Percentiles rank a stretch among this genome's conserved stretches.
Evolutionary conservation across 35 echinoderm and acorn worm genomes (phyloP).

Genomic region (Strongylocentrotus purpuratus): DNA sequence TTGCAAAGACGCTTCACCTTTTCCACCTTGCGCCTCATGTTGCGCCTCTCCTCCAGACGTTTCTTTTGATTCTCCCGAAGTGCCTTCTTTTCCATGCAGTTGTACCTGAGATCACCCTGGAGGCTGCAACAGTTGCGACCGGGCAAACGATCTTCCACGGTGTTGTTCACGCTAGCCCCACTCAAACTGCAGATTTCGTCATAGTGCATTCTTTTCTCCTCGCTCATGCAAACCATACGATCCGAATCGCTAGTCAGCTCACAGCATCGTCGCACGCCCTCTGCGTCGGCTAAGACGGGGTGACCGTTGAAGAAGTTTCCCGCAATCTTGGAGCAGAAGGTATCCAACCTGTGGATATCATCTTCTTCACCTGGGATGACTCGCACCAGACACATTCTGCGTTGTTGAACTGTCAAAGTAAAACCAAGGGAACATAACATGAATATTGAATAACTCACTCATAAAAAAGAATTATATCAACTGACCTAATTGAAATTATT

Average conservation of each 20-base stretch:
- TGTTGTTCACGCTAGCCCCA: background rate
- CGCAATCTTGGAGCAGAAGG: conserved; percentile 1
- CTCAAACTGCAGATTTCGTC: background rate
- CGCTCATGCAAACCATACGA: background rate
- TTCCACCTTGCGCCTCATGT: background rate
- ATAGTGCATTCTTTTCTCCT: conserved; percentile 28
- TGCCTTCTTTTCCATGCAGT: background rate
- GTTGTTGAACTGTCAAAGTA: conserved; percentile 3
- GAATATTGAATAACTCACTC: background rate
- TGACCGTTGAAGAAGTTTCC: conserved; percentile 11
- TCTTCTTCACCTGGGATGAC: background rate
- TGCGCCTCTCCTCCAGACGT: background rate
- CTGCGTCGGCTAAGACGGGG: background rate
- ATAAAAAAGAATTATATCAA: background rate
- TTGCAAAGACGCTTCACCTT: background rate
- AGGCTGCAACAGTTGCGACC: background rate
- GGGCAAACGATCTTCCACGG: background rate
- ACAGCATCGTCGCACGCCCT: conserved; percentile 25
- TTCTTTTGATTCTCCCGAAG: background rate
- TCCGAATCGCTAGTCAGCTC: background rate
- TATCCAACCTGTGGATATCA: background rate
- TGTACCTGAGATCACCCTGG: background rate
- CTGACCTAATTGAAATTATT: too few species aligned
- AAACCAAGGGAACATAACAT: background rate
- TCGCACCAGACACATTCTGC: background rate